Percentiles rank a stretch among this genome's conserved stretches.
Evolutionary conservation across 2,113 vertebrate genomes (phyloP).

Genomic region (Ctenodactylus gundi): DNA sequence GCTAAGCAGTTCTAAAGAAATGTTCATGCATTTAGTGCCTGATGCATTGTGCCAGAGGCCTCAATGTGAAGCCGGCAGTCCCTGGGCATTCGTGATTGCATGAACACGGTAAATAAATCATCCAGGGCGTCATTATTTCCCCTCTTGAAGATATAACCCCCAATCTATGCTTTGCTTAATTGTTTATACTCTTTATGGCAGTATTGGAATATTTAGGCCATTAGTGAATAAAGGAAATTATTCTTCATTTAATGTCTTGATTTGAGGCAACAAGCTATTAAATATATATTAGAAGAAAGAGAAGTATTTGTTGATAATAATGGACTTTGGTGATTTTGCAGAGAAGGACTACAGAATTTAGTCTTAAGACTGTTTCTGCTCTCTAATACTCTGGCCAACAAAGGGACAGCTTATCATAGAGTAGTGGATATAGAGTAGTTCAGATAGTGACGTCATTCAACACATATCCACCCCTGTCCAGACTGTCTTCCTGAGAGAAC

Average conservation of each 20-base stretch:
- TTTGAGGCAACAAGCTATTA: conserved; percentile 29
- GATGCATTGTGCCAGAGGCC: conserved; percentile 79
- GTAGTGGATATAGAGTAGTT: not conserved
- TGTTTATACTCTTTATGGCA: not conserved
- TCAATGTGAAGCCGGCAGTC: conserved; percentile 86
- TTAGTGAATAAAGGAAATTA: conserved; percentile 27
- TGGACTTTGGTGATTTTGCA: not conserved
- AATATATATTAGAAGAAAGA: not conserved
- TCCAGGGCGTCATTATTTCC: conserved; percentile 42
- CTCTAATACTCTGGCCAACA: not conserved
- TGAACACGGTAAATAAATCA: conserved; percentile 72
- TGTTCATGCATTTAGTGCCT: conserved; percentile 86
- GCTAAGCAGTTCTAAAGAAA: conserved; percentile 89
- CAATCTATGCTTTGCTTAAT: conserved; percentile 21
- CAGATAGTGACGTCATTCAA: no score
- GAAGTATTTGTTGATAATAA: conserved; percentile 35
- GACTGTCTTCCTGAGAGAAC: not conserved
- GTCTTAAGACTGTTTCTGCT: not conserved
- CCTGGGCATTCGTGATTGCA: conserved; percentile 74
- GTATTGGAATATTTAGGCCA: not conserved
- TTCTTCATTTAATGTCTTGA: conserved; percentile 5
- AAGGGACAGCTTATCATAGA: not conserved
- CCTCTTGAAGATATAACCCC: conserved; percentile 29
- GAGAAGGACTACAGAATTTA: not conserved
- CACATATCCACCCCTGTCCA: not conserved